Percentiles rank a stretch among this genome's conserved stretches.
Evolutionary conservation across 2,888 invertebrate genomes (phyloP).

Genomic region (Cremastobaeus sp.): DNA sequence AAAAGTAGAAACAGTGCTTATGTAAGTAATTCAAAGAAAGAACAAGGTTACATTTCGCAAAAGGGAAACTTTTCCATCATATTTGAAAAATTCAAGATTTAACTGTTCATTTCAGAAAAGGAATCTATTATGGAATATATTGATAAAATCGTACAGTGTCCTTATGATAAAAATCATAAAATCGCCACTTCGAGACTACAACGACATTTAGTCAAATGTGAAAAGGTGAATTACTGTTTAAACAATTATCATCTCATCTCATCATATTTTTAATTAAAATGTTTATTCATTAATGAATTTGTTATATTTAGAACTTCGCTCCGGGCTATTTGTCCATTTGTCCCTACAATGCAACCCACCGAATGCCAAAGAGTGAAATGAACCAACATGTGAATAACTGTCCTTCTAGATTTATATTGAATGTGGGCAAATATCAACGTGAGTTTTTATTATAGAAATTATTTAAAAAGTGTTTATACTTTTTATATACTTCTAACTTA

Average conservation of each 20-base stretch:
- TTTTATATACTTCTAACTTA: no score
- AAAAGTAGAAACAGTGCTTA: no score
- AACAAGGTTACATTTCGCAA: no score
- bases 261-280: constrained; percentile 5
- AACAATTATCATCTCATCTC: background rate
- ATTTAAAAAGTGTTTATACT: no score
- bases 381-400: constrained; percentile 62
- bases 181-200: constrained; percentile 70
- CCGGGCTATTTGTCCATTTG: constrained; percentile 70
- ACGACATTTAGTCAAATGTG: constrained; percentile 73
- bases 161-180: constrained; percentile 70
- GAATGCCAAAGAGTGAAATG: constrained; percentile 68
- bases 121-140: background rate
- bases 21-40: no score
- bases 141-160: constrained; percentile 17
- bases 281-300: constrained; percentile 1
- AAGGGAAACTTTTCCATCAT: no score
- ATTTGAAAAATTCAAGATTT: no score
- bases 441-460: background rate
- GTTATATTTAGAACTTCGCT: constrained; percentile 68
- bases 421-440: constrained; percentile 6
- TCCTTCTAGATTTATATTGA: constrained; percentile 1
- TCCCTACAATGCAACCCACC: constrained; percentile 74
- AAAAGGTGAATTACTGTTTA: constrained; percentile 67
- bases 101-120: background rate